phyloP scores from a whole-genome alignment of 1,140 invertebrate species.

The Protaetia brevitarsis region DNA sequence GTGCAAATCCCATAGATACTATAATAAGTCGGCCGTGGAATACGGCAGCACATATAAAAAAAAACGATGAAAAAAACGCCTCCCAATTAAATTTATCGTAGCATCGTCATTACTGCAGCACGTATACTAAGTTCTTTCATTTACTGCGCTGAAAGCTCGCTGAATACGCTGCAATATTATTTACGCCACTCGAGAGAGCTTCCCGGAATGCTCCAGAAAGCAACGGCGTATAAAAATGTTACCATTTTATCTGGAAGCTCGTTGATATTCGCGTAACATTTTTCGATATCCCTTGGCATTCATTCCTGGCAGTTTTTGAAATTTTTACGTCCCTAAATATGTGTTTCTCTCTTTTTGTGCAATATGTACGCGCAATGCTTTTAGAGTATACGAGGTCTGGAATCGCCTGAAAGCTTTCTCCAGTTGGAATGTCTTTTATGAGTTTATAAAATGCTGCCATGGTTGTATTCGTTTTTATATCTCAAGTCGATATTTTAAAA shows the following conservation, averaged over 20 bases:
- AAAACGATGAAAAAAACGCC: constrained; percentile 18
- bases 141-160: constrained; percentile 16
- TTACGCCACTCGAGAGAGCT: constrained; percentile 23
- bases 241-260: constrained; percentile 5
- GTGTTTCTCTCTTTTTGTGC: no score
- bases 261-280: neutral
- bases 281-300: neutral
- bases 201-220: neutral
- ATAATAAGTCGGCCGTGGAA: neutral
- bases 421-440: no score
- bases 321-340: neutral
- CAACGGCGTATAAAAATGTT: constrained; percentile 7
- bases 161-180: constrained; percentile 26
- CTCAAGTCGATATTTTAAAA: no score
- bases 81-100: constrained; percentile 28
- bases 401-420: no score
- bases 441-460: no score
- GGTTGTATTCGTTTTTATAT: no score
- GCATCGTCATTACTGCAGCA: constrained; percentile 22
- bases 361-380: no score
- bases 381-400: no score
- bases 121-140: constrained; percentile 27
- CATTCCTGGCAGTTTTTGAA: no score
- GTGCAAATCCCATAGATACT: no score
- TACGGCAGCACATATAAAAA: neutral